Base-by-base conservation (phyloP, 2,797 vertebrate genomes). In the Monodelphis domestica region DNA sequence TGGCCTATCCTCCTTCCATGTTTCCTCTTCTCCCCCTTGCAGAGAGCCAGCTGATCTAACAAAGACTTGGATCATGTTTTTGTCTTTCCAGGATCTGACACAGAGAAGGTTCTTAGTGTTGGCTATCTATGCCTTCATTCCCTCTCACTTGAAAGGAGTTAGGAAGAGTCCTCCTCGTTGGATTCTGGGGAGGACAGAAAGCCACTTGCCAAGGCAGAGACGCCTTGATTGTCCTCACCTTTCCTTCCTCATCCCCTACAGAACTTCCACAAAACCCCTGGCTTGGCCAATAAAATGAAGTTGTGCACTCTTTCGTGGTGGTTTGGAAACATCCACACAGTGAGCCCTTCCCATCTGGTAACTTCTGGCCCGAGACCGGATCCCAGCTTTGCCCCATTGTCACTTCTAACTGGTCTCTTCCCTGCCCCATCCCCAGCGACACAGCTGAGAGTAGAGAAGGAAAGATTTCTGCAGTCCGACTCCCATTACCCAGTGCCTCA, bases 401-500 rank as follows among this genome's bases (percentile, higher is more conserved):
- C 14, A 5, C n/a, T 45, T 55, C 6, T 12, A 88, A 26, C 0
- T 7, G 12, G 9, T 50, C 5, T 30, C 88, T 59, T 89, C 54
- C 1, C 29, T 70, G n/a, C 5, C 28, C 4, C 17, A 1, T 0
- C 12, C 9, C 56, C 91, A 56, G 4, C 56, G n/a, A 21, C 17
- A 21, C 3, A 21, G 70, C 5, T 17, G 15, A 78, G n/a, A 45
- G n/a, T 2, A 45, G n/a, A 24, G 5, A 21, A 78, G 33, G 63
- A 38, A n/a, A 45, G n/a, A 17, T 6, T 78, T n/a, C 38, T n/a
- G 30, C 28, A 0, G 1, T 38, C 33, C 6, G 12, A 2, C 0
- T 53, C 29, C 87, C 87, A 88, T 29, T 12, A 1, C 1, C 59
- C 87, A 93, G 87, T 94, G 28, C 97, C 93, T 90, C n/a, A 26